Conservation (phyloP, 2,113 vertebrate species). For the Brachionichthys hirsutus region DNA sequence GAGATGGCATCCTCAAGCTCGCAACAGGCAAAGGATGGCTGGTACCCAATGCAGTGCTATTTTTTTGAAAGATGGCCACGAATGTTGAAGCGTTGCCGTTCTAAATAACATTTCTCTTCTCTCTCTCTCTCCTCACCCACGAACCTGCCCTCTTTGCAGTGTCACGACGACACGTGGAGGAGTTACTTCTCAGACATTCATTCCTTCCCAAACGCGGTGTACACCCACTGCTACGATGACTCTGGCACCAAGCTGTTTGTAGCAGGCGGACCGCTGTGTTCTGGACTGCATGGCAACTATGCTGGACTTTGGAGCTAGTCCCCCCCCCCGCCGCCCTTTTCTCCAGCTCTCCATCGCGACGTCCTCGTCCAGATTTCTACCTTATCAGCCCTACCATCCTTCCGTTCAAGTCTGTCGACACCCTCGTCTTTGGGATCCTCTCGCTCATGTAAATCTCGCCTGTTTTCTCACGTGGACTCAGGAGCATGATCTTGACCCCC, state of each 20-base stretch:
- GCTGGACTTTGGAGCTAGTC: conserved; percentile 97
- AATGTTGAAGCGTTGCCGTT: neutral
- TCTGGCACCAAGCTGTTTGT: conserved; percentile 98
- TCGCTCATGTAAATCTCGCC: conserved; percentile 18
- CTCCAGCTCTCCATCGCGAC: conserved; percentile 23
- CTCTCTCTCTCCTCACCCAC: conserved; percentile 19
- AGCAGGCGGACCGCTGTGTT: conserved; percentile 95
- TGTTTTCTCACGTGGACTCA: conserved; percentile 64
- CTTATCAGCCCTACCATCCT: conserved; percentile 32
- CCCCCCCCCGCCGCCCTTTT: too few species aligned
- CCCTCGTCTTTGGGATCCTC: conserved; percentile 27
- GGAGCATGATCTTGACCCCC: conserved; percentile 60
- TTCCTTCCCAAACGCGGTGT: conserved; percentile 97
- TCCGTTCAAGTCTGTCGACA: conserved; percentile 6
- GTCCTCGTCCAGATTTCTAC: conserved; percentile 29
- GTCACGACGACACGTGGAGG: conserved; percentile 97
- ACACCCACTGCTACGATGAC: conserved; percentile 98
- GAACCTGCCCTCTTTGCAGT: conserved; percentile 73
- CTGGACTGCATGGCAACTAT: conserved; percentile 97
- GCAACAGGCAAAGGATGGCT: conserved; percentile 96
- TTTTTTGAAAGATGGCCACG: neutral
- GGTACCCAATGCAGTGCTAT: conserved; percentile 81
- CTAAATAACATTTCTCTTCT: neutral
- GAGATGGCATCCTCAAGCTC: conserved; percentile 90
- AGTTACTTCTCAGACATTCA: conserved; percentile 98